Conservation (phyloP, 2,113 vertebrate species). For the Asarcornis scutulata region DNA sequence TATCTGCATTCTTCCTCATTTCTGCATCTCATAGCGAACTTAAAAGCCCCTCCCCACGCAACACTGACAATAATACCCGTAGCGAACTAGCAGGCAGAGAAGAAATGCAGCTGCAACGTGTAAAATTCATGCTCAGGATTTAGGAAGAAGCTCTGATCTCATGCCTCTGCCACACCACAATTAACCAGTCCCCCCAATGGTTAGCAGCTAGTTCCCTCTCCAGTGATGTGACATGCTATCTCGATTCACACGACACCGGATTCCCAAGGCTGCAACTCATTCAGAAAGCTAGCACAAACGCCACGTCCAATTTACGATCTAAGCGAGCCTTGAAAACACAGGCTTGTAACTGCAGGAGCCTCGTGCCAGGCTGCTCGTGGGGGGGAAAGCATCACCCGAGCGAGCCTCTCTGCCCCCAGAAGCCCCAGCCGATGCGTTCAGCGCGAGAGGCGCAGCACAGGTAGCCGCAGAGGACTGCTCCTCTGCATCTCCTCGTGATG, state of each 20-base stretch:
- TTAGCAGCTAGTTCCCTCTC: background rate
- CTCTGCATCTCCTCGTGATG: background rate
- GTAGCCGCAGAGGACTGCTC: background rate
- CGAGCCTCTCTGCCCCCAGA: background rate
- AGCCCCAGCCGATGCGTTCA: background rate
- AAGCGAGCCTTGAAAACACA: constrained; percentile 14
- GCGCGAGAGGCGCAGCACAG: background rate
- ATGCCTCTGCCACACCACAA: background rate
- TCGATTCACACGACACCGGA: background rate
- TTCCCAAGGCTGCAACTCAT: constrained; percentile 31
- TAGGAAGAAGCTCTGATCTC: background rate
- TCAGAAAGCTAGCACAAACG: constrained; percentile 26
- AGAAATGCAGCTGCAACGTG: background rate
- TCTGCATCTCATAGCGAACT: background rate
- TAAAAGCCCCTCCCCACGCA: background rate
- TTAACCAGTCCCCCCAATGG: background rate
- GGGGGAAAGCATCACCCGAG: background rate
- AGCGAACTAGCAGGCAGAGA: background rate
- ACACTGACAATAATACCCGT: background rate
- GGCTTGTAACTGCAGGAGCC: background rate
- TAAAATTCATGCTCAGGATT: background rate
- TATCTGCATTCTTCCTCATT: background rate
- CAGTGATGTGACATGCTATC: background rate
- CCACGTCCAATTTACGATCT: background rate
- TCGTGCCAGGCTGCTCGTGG: background rate